Conservation (phyloP, 2,113 vertebrate genomes). For the Dicrurus megarhynchus region DNA sequence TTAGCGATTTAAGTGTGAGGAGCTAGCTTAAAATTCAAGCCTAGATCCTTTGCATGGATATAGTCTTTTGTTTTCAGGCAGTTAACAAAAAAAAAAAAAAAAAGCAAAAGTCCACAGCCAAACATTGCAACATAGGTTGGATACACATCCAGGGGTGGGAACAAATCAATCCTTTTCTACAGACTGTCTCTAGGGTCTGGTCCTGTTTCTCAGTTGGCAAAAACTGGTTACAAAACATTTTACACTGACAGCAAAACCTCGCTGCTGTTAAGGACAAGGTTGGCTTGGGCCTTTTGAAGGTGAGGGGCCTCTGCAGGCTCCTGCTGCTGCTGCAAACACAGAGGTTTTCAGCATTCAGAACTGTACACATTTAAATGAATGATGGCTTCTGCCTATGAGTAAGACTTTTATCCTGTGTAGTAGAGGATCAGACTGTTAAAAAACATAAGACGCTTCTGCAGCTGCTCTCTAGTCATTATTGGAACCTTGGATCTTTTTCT, state of each 20-base stretch:
- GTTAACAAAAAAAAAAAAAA: not conserved
- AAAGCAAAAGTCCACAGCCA: not conserved
- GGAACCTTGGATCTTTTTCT: not conserved
- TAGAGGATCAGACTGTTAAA: not conserved
- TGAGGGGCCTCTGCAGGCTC: not conserved
- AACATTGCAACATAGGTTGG: slow-evolving; percentile 52
- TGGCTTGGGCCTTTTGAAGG: not conserved
- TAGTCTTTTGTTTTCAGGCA: not conserved
- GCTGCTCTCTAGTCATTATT: not conserved
- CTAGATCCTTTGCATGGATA: not conserved
- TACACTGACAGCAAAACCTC: not conserved
- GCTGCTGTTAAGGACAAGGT: not conserved
- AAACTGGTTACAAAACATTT: not conserved
- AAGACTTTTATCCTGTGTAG: not conserved
- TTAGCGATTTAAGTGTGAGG: not conserved
- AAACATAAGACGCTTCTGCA: not conserved
- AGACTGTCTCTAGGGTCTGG: not conserved
- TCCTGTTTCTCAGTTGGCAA: slow-evolving; percentile 20
- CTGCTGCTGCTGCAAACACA: not conserved
- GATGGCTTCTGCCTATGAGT: not conserved
- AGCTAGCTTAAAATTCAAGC: not conserved
- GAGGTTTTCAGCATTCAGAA: not conserved
- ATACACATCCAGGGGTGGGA: slow-evolving; percentile 16
- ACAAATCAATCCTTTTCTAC: slow-evolving; percentile 10
- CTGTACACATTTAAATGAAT: not conserved